A percentile compares a stretch with the other conserved stretches of the same genome.
These are phyloP conservation scores for Channa maculata DNA, from an alignment of 2,113 vertebrate species.

Conservation along the genomic window DNA sequence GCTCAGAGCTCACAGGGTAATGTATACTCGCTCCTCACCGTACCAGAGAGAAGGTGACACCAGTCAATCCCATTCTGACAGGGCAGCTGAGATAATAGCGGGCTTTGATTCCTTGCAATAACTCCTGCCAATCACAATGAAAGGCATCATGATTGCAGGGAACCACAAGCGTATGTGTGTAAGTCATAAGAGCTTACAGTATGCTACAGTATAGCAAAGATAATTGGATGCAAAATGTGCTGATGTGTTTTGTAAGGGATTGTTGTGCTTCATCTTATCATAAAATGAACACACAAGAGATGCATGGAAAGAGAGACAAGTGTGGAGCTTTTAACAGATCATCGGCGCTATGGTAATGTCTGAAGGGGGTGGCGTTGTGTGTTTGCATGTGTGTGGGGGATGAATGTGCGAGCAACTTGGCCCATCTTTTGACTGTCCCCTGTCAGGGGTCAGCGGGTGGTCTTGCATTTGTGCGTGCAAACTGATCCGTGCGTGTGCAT, in stretches of 20 bases:
- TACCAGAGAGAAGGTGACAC: constrained; percentile 79
- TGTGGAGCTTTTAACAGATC: constrained; percentile 39
- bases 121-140: constrained; percentile 77
- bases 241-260: constrained; percentile 18
- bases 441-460: constrained; percentile 44
- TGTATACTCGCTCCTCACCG: constrained; percentile 66
- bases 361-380: constrained; percentile 6
- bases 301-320: constrained; percentile 22
- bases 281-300: constrained; percentile 15
- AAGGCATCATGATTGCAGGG: constrained; percentile 64
- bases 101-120: constrained; percentile 80
- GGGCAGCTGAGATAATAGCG: constrained; percentile 78
- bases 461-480: constrained; percentile 10
- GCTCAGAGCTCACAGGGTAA: constrained; percentile 78
- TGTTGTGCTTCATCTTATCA: constrained; percentile 12
- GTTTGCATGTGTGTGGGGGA: constrained; percentile 11
- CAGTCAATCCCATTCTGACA: constrained; percentile 79
- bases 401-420: constrained; percentile 44
- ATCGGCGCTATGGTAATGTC: constrained; percentile 32
- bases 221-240: constrained; percentile 23
- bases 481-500: constrained; percentile 15
- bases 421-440: constrained; percentile 56
- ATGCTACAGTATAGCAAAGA: not conserved
- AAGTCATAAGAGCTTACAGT: constrained; percentile 12
- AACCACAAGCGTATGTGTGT: constrained; percentile 32